These are phyloP conservation scores for Epinephelus malabaricus DNA, from an alignment of 2,797 vertebrate species.

Conservation along the genomic window DNA sequence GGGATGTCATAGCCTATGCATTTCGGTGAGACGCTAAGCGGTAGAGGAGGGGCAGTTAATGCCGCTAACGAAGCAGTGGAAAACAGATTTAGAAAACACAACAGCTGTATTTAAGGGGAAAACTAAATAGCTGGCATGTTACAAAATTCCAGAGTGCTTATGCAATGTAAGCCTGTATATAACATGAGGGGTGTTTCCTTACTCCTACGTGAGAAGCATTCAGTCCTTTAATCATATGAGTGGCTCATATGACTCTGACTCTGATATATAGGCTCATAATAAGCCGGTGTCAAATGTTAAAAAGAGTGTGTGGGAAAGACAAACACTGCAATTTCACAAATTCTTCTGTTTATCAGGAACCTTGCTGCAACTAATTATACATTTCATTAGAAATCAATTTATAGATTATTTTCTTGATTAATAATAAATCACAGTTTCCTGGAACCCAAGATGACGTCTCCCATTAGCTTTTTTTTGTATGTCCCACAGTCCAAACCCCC, in stretches of 20 bases:
- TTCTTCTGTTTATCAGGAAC: neutral
- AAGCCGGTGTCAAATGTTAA: neutral
- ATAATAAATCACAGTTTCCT: neutral
- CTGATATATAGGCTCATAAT: no score
- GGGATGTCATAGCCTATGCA: slow-evolving; percentile 40
- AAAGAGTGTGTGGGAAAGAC: neutral
- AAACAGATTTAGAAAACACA: slow-evolving; percentile 61
- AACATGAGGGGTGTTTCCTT: slow-evolving; percentile 20
- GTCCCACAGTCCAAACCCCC: neutral
- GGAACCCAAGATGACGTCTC: neutral
- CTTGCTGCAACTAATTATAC: neutral
- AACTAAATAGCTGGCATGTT: slow-evolving; percentile 38
- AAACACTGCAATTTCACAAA: neutral
- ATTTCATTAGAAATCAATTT: no score
- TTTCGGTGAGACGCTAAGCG: slow-evolving; percentile 29
- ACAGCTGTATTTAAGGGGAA: slow-evolving; percentile 47
- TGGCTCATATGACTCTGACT: no score
- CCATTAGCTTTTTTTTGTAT: neutral
- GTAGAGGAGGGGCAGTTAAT: slow-evolving; percentile 21
- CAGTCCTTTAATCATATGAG: neutral
- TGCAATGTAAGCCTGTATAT: slow-evolving; percentile 35
- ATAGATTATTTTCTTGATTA: no score
- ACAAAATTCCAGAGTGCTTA: slow-evolving; percentile 48
- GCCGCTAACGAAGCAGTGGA: slow-evolving; percentile 50
- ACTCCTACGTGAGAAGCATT: slow-evolving; percentile 5